Evolutionary conservation across 2,113 vertebrate species (phyloP).

Genomic region (Bubalus kerabau): DNA sequence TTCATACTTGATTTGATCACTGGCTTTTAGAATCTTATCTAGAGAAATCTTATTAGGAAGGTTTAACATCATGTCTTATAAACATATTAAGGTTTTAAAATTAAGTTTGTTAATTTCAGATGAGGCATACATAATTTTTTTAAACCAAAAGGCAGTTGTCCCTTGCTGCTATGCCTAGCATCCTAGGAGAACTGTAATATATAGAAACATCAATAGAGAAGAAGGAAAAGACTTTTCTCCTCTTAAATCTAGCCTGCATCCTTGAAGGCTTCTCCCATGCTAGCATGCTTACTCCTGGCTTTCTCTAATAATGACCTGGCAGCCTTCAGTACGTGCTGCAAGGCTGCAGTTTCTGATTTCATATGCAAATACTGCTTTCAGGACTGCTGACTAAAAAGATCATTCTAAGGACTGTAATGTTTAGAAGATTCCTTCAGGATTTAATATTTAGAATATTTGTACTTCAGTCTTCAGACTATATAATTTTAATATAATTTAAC

Average conservation of each 20-base stretch:
- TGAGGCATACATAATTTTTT: background rate
- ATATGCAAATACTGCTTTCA: background rate
- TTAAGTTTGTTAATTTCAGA: background rate
- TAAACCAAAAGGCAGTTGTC: background rate
- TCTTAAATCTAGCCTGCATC: background rate
- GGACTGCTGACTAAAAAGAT: background rate
- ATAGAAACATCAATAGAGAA: background rate
- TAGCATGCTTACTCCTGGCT: background rate
- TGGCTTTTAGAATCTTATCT: conserved; percentile 6
- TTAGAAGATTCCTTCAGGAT: background rate
- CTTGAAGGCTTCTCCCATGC: background rate
- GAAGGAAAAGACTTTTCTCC: background rate
- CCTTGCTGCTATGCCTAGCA: background rate
- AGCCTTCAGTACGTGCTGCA: background rate
- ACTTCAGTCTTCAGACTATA: background rate
- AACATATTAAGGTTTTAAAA: background rate
- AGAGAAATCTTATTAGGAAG: background rate
- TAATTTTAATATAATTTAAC: background rate
- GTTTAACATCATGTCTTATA: background rate
- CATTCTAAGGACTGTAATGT: background rate
- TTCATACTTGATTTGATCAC: background rate
- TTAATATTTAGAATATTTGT: conserved; percentile 6
- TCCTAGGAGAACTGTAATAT: background rate
- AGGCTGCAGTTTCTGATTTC: background rate
- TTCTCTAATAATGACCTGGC: background rate